Evolutionary conservation across 2,797 vertebrate species (phyloP).

Genomic region (Pipistrellus nathusii): DNA sequence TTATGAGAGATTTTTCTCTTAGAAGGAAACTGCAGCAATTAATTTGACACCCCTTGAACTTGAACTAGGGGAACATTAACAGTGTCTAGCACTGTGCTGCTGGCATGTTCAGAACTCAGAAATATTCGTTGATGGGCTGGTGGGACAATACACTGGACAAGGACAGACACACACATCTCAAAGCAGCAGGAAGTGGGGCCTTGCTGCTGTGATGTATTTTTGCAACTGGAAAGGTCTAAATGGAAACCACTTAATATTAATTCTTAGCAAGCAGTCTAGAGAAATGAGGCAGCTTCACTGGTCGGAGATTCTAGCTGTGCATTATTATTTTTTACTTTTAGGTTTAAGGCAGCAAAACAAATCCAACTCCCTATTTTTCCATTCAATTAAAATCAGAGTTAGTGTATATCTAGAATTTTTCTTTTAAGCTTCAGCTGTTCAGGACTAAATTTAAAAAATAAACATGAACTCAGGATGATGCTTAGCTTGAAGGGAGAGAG

Average conservation of each 20-base stretch:
- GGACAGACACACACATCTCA: not conserved
- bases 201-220: not conserved
- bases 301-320: not conserved
- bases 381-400: slow-evolving; percentile 54
- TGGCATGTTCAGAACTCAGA: not conserved
- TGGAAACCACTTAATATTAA: slow-evolving; percentile 49
- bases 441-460: slow-evolving; percentile 42
- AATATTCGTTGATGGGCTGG: not conserved
- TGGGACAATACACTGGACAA: not conserved
- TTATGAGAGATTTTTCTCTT: not conserved
- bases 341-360: not conserved
- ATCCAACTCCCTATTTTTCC: not conserved
- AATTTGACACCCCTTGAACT: not conserved
- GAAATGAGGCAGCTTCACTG: not conserved
- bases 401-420: slow-evolving; percentile 36
- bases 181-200: not conserved
- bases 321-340: slow-evolving; percentile 15
- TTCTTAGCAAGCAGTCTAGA: slow-evolving; percentile 35
- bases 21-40: not conserved
- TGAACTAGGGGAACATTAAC: not conserved
- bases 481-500: slow-evolving; percentile 22
- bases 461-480: not conserved
- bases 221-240: slow-evolving; percentile 45
- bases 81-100: not conserved
- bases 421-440: slow-evolving; percentile 20